Base-by-base conservation (phyloP, 2,888 invertebrate species). In the Mesorhabditis belari region DNA sequence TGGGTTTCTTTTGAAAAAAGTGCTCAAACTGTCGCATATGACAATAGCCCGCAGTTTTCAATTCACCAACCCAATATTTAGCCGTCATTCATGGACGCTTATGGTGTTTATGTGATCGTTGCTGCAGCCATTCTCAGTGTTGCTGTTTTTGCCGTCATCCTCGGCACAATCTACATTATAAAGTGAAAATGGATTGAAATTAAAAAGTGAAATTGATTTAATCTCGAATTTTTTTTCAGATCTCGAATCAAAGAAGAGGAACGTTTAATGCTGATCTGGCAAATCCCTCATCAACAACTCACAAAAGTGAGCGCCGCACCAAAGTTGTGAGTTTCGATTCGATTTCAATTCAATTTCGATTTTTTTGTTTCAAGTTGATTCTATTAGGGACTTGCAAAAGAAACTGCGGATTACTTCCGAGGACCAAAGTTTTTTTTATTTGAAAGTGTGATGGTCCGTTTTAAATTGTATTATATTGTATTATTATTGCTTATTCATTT, bases 231-330 rank as follows among this genome's bases (percentile, higher is more conserved):
- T 35, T 35, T 35, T 57, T 64, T 60, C 27, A 71, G 69, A 29
- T 58, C 62, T 27, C 61, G 58, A 56, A n/a, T 57, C 3, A 50
- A 55, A 17, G 71, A 73, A 57, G 55, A 64, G 25, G 67, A 69
- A 24, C 50, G 65, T 19, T 57, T 64, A 49, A 65, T 70, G 55
- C 51, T 54, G 51, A 12, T 68, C 44, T 73, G 73, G 73, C 67
- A 71, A 52, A 61, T 73, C 2, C 60, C 63, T 6, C 57, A 28
- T 26, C 44, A 53, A 35, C 25, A 49, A 12, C 29, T 61, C 12
- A 5, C 44, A 12, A 58, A 54, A 35, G 44, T 35, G 44, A 9
- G n/a, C 12, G n/a, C n/a, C n/a, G n/a, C 12, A 9, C 12, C 12
- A 35, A 35, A 35, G 44, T 35, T n/a, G 44, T 35, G 44, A n/a